Percentiles rank a stretch among this genome's conserved stretches.
Conservation (phyloP, 2,113 vertebrate genomes). For the Phalacrocorax aristotelis region DNA sequence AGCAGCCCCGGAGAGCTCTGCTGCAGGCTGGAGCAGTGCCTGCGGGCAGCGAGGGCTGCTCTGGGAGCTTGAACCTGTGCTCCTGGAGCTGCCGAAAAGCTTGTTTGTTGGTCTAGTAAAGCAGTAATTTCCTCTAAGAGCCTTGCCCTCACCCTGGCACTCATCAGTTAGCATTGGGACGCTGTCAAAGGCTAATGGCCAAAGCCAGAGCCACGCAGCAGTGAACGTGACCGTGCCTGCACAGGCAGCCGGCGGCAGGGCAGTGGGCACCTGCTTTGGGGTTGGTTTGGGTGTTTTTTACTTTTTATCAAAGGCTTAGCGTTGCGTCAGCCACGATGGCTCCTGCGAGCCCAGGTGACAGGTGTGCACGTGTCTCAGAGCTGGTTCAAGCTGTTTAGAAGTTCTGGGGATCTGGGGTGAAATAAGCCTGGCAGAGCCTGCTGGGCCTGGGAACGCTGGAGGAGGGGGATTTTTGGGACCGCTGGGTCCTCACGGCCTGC, state of each 20-base stretch:
- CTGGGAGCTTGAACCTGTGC: not conserved
- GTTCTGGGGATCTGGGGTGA: not conserved
- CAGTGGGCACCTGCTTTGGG: fast-evolving
- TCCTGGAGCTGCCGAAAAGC: not conserved
- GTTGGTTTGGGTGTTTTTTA: not conserved
- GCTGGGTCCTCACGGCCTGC: not conserved
- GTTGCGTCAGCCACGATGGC: not conserved
- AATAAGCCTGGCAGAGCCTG: fast-evolving
- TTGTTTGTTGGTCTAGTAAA: not conserved
- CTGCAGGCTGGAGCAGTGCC: not conserved
- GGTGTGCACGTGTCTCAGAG: not conserved
- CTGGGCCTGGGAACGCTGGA: fast-evolving
- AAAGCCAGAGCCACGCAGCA: not conserved
- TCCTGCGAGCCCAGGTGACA: not conserved
- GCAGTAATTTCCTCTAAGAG: not conserved
- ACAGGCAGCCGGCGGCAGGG: fast-evolving
- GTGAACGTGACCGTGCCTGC: not conserved
- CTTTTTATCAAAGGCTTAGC: not conserved
- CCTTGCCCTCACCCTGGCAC: not conserved
- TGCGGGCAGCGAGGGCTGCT: not conserved
- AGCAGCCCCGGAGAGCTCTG: not conserved
- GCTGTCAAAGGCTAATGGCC: not conserved
- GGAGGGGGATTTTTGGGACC: not conserved
- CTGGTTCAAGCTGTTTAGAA: not conserved
- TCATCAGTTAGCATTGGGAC: fast-evolving